phyloP scores from a whole-genome alignment of 2,888 invertebrate genomes.

The Unio delphinus region DNA sequence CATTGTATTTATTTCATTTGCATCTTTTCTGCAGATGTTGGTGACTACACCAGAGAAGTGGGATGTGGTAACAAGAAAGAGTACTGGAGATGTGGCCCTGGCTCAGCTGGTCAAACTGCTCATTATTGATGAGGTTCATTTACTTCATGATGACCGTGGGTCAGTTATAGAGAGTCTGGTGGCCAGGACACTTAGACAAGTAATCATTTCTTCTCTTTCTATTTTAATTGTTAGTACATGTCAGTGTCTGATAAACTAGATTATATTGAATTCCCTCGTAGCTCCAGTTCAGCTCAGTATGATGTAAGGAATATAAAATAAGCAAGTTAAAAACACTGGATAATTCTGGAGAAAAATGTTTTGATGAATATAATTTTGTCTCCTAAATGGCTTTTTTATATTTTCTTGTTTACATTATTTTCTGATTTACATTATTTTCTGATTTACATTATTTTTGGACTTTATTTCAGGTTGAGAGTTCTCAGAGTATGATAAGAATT shows the following conservation, averaged over 20 bases:
- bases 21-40: constrained; percentile 78
- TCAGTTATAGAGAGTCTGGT: constrained; percentile 98
- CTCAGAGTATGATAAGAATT: constrained; percentile 89
- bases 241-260: too few species aligned
- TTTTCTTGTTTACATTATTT: too few species aligned
- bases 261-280: too few species aligned
- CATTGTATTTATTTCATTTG: neutral
- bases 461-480: constrained; percentile 73
- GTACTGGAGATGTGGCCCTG: constrained; percentile 74
- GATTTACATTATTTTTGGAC: constrained; percentile 4
- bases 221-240: too few species aligned
- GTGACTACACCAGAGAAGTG: constrained; percentile 99
- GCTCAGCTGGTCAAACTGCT: constrained; percentile 91
- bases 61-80: constrained; percentile 98
- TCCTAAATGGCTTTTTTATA: too few species aligned
- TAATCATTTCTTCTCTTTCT: constrained; percentile 41
- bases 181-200: constrained; percentile 92
- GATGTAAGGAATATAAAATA: too few species aligned
- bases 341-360: too few species aligned
- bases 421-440: neutral
- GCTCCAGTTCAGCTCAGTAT: too few species aligned
- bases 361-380: too few species aligned
- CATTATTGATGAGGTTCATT: constrained; percentile 94
- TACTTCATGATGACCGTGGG: constrained; percentile 96
- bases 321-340: too few species aligned